Percentiles rank a stretch among this genome's conserved stretches.
phyloP scores from a whole-genome alignment of 2,797 vertebrate genomes.

The Lycodopsis pacificus region DNA sequence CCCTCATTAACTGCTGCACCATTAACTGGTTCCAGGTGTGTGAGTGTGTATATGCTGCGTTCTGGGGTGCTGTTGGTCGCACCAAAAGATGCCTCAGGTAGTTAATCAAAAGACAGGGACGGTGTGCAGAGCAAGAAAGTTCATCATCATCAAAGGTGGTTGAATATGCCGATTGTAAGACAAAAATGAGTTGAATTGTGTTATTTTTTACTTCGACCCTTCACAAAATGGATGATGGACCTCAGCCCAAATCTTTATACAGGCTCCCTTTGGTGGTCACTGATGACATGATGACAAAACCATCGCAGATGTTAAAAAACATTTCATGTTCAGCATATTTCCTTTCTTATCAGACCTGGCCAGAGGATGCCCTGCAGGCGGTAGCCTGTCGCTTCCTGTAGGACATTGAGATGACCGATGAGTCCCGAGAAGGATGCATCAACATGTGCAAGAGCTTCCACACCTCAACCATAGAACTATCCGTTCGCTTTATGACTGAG shows the following conservation, averaged over 20 bases:
- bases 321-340: conserved; percentile 8
- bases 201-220: not conserved
- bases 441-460: conserved; percentile 94
- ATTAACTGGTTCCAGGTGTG: conserved; percentile 97
- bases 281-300: not conserved
- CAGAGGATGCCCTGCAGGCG: conserved; percentile 92
- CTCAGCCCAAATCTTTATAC: not conserved
- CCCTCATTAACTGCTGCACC: conserved; percentile 97
- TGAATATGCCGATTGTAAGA: not conserved
- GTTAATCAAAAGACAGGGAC: not conserved
- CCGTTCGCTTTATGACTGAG: conserved; percentile 83
- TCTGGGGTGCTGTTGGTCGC: not conserved
- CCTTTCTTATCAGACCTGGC: conserved; percentile 86
- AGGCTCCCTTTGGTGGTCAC: not conserved
- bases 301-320: not conserved
- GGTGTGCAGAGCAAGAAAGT: not conserved
- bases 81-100: not conserved
- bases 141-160: not conserved
- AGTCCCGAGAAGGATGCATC: conserved; percentile 87
- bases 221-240: not conserved
- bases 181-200: not conserved
- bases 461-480: conserved; percentile 88
- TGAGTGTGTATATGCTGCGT: conserved; percentile 75
- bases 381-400: conserved; percentile 91
- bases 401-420: conserved; percentile 90